A percentile compares a stretch with the other conserved stretches of the same genome.
These are phyloP conservation scores for Trachymyrmex cornetzi DNA, from an alignment of 1,140 invertebrate species.

Conservation along the genomic window DNA sequence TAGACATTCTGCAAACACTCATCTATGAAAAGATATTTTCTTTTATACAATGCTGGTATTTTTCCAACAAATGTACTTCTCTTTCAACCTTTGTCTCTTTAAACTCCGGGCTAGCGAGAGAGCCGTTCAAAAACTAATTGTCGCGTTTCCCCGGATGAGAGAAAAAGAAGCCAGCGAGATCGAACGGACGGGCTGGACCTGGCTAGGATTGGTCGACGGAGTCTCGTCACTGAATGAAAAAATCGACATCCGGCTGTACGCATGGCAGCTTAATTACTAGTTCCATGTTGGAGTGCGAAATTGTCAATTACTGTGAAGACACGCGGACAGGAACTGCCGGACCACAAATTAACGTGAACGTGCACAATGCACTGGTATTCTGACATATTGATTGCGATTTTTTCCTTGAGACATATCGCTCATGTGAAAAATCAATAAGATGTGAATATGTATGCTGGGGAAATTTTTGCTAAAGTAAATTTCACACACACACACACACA, in stretches of 20 bases:
- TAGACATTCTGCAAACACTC: neutral
- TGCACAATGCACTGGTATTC: neutral
- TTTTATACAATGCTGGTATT: slow-evolving; percentile 14
- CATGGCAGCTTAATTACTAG: slow-evolving; percentile 67
- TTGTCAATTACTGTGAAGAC: slow-evolving; percentile 64
- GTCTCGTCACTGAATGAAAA: slow-evolving; percentile 44
- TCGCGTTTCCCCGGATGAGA: slow-evolving; percentile 18
- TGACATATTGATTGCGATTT: slow-evolving; percentile 35
- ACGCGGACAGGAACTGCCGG: neutral
- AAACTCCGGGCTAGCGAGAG: slow-evolving; percentile 7
- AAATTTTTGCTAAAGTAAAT: neutral
- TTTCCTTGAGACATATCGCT: neutral
- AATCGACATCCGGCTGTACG: slow-evolving; percentile 51
- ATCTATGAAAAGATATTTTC: neutral
- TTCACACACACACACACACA: too few relatives aligned
- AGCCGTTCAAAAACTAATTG: slow-evolving; percentile 59
- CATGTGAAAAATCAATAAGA: neutral
- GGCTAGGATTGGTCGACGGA: slow-evolving; percentile 28
- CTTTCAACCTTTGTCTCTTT: slow-evolving; percentile 40
- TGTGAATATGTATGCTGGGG: neutral
- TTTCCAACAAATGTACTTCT: slow-evolving; percentile 9
- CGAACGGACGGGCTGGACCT: neutral
- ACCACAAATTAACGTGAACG: slow-evolving; percentile 43
- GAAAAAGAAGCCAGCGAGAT: slow-evolving; percentile 9
- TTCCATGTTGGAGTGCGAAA: slow-evolving; percentile 58